Percentiles rank a stretch among this genome's conserved stretches.
These are phyloP conservation scores for Tringa solitaria DNA, from an alignment of 2,113 vertebrate species.

Conservation along the genomic window DNA sequence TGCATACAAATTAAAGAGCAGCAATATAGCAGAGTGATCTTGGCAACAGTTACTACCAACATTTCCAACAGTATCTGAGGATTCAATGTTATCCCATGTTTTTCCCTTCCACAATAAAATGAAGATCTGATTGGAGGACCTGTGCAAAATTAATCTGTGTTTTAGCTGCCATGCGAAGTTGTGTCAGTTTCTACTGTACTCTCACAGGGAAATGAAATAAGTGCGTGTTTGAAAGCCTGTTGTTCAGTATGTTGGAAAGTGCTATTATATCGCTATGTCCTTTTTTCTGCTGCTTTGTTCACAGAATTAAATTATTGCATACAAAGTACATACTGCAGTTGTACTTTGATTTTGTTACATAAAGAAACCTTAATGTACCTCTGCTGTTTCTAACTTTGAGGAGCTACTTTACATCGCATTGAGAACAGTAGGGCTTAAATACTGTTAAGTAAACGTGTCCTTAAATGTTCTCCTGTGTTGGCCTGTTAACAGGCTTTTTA, in stretches of 20 bases:
- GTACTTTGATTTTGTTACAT: background rate
- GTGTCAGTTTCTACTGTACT: background rate
- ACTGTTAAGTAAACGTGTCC: background rate
- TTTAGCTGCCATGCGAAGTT: background rate
- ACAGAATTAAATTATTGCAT: background rate
- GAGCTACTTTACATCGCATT: background rate
- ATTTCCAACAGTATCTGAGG: background rate
- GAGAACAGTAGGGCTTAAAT: background rate
- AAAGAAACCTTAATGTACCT: background rate
- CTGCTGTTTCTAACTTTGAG: background rate
- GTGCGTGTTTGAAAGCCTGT: background rate
- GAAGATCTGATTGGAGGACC: background rate
- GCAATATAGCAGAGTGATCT: background rate
- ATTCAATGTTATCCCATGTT: background rate
- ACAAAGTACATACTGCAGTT: background rate
- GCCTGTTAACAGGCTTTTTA: background rate
- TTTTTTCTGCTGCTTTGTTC: background rate
- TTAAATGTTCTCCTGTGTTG: background rate
- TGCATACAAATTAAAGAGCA: background rate
- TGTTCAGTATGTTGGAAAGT: background rate
- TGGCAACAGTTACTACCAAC: background rate
- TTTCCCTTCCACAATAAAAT: background rate
- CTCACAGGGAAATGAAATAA: background rate
- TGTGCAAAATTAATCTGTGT: background rate
- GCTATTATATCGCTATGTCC: fast-evolving